These are phyloP conservation scores for Sminthurides bifidus DNA, from an alignment of 1,140 invertebrate species.

Conservation along the genomic window DNA sequence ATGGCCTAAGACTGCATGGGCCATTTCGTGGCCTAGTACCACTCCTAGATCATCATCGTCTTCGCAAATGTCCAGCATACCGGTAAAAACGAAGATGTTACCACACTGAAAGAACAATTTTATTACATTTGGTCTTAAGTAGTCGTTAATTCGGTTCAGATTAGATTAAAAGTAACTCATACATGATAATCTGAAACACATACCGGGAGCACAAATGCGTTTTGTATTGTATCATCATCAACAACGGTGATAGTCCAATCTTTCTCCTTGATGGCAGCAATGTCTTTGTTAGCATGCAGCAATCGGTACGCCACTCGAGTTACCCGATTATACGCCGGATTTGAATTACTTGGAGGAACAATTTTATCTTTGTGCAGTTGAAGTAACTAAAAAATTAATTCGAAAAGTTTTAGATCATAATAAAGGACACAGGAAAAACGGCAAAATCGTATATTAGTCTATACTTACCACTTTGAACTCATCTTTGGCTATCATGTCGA, in stretches of 20 bases:
- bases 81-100: constrained; percentile 50
- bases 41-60: constrained; percentile 50
- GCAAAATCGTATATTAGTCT: background rate
- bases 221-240: constrained; percentile 33
- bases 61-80: constrained; percentile 44
- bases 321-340: constrained; percentile 31
- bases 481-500: constrained; percentile 37
- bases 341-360: constrained; percentile 31
- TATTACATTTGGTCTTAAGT: too few relatives aligned
- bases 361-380: constrained; percentile 34
- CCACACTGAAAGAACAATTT: constrained; percentile 39
- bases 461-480: constrained; percentile 37
- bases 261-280: constrained; percentile 34
- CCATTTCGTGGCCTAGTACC: constrained; percentile 53
- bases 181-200: constrained; percentile 23
- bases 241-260: constrained; percentile 40
- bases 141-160: background rate
- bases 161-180: background rate
- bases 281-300: constrained; percentile 37
- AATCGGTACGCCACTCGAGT: constrained; percentile 34
- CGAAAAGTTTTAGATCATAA: background rate
- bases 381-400: constrained; percentile 32
- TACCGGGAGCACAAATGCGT: constrained; percentile 43
- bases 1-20: constrained; percentile 50
- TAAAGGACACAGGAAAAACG: background rate